Percentiles rank a stretch among this genome's conserved stretches.
phyloP scores from a whole-genome alignment of 1,140 invertebrate species.

The Linepithema humile region DNA sequence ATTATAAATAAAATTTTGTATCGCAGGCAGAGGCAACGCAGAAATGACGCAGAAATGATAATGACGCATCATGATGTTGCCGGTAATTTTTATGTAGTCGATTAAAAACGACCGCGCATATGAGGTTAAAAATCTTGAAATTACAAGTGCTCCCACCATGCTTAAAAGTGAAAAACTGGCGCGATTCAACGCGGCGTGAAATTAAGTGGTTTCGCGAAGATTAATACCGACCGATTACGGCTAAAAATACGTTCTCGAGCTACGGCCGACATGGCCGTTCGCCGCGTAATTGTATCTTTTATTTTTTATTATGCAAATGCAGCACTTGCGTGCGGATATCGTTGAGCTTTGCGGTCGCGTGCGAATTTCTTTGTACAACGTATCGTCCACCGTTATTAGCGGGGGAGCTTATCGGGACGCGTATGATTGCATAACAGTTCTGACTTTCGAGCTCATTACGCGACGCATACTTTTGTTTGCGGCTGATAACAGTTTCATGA shows the following conservation, averaged over 20 bases:
- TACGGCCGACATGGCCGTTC: constrained; percentile 18
- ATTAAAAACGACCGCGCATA: neutral
- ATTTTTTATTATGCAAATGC: constrained; percentile 57
- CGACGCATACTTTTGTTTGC: neutral
- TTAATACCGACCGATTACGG: constrained; percentile 54
- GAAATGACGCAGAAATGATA: neutral
- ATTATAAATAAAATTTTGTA: constrained; percentile 12
- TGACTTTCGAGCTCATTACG: neutral
- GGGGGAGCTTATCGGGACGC: constrained; percentile 35
- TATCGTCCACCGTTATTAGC: constrained; percentile 62
- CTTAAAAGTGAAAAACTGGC: constrained; percentile 46
- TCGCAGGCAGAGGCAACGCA: neutral
- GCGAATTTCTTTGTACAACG: constrained; percentile 47
- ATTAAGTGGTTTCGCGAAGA: constrained; percentile 57
- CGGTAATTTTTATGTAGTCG: constrained; percentile 1
- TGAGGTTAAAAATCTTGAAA: constrained; percentile 50
- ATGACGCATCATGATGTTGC: constrained; percentile 1
- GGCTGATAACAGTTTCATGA: constrained; percentile 46
- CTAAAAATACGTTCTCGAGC: constrained; percentile 49
- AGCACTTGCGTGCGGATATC: constrained; percentile 21
- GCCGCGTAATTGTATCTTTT: constrained; percentile 38
- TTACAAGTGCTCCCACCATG: constrained; percentile 14
- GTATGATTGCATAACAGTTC: constrained; percentile 46
- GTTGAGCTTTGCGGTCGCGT: constrained; percentile 28
- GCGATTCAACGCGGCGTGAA: constrained; percentile 56